Evolutionary conservation across 2,888 invertebrate genomes (phyloP).

Genomic region (Diarsia brunnea): DNA sequence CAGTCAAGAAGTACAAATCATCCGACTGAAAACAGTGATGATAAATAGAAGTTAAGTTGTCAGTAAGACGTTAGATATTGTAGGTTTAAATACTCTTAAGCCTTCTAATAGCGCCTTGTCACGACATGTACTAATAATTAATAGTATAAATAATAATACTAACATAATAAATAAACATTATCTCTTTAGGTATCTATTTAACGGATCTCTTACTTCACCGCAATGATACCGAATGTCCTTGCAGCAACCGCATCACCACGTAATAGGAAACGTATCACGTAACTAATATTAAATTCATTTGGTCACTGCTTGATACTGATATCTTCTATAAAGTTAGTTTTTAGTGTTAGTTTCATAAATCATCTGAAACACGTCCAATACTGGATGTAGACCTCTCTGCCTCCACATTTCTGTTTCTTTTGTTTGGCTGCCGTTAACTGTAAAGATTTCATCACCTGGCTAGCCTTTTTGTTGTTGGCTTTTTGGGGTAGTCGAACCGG

Average conservation of each 20-base stretch:
- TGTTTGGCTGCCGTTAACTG: too few relatives aligned
- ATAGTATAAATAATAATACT: background rate
- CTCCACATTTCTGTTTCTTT: background rate
- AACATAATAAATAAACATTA: slow-evolving; percentile 28
- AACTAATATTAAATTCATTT: slow-evolving; percentile 3
- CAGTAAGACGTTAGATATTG: background rate
- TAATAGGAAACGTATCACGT: slow-evolving; percentile 49
- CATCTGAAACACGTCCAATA: background rate
- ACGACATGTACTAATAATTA: background rate
- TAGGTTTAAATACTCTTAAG: background rate
- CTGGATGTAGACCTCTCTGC: background rate
- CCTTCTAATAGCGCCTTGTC: background rate
- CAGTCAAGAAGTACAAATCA: background rate
- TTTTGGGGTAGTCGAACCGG: too few relatives aligned
- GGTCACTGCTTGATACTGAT: background rate
- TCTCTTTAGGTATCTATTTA: slow-evolving; percentile 34
- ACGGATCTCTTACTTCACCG: slow-evolving; percentile 51
- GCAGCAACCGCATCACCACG: slow-evolving; percentile 40
- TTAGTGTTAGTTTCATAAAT: background rate
- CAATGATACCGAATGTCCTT: slow-evolving; percentile 57
- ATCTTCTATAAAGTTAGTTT: background rate
- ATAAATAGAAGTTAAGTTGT: background rate
- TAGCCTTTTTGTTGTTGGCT: too few relatives aligned
- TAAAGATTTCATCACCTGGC: too few relatives aligned
- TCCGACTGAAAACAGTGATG: background rate